Base-by-base conservation (phyloP, 2,888 invertebrate species). In the Argyresthia goedartella region DNA sequence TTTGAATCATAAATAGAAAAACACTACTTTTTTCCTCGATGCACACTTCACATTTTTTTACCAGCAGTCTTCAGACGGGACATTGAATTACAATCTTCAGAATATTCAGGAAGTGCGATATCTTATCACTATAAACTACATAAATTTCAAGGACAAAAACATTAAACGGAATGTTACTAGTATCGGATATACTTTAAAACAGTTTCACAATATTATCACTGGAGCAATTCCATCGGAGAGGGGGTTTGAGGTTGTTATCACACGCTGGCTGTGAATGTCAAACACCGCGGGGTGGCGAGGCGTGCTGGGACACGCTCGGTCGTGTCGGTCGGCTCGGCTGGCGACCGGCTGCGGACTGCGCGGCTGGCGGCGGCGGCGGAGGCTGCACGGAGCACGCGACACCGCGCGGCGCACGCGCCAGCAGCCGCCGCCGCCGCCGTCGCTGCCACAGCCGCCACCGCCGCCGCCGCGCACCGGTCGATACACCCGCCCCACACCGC, bases 391-490 rank as follows among this genome's bases (percentile, higher is more conserved):
- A n/a, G n/a, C n/a, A n/a, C n/a, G n/a, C n/a, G n/a, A 84, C 82
- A 81, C 81, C 80, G 81, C 81, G 78, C 72, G 58, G 56, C 61
- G 69, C 60, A 66, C 64, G 64, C 51, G 54, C 53, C 70, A 71
- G n/a, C 13, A 13, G 39, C 41, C 39, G 69, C 64, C 60, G 65
- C 65, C 67, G 59, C 65, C 67, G 67, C 67, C 69, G 69, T 68
- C 69, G 68, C 69, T 64, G 47, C 69, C 66, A 60, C 66, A 63
- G 64, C 67, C 69, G 69, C 67, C 52, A 57, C 76, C 81, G 82
- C 82, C 81, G 73, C 84, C 84, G 82, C 81, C 79, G 69, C 66
- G 67, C 70, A 60, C 69, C 70, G 81, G 85, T 85, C 85, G 79
- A 85, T 85, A 85, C 84, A 84, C 82, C 81, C 75, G 71, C 55